These are phyloP conservation scores for Phrynocephalus guinanensis DNA, from an alignment of 2,797 vertebrate genomes.

Conservation along the genomic window DNA sequence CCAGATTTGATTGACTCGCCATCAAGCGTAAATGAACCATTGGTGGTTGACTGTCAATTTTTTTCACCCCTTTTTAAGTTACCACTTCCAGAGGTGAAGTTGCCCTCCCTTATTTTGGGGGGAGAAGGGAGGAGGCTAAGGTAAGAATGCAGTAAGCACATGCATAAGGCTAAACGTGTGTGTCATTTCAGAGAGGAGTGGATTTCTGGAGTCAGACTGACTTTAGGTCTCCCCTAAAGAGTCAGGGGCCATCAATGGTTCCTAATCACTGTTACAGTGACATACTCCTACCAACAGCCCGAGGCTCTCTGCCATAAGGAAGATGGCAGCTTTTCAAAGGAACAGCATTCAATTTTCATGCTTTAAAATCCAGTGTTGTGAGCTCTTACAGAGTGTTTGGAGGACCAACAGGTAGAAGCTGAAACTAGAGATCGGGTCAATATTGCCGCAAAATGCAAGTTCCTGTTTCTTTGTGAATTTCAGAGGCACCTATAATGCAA, in stretches of 20 bases:
- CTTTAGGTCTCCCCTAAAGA: not conserved
- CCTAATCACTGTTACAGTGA: not conserved
- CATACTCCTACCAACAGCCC: not conserved
- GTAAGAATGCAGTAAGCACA: constrained; percentile 9
- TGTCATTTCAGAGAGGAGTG: not conserved
- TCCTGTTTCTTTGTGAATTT: not conserved
- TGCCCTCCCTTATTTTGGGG: not conserved
- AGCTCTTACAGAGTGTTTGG: not conserved
- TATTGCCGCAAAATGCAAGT: not conserved
- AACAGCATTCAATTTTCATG: not conserved
- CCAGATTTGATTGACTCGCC: constrained; percentile 74
- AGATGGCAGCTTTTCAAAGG: not conserved
- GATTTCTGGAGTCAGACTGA: not conserved
- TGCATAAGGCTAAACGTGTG: not conserved
- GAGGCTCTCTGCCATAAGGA: not conserved
- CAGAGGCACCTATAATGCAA: not conserved
- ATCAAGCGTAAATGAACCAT: constrained; percentile 75
- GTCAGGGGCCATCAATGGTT: no score
- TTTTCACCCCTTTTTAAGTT: constrained; percentile 73
- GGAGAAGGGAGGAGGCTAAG: not conserved
- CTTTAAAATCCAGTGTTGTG: not conserved
- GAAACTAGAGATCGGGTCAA: not conserved
- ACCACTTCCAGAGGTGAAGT: constrained; percentile 64
- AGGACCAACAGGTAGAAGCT: not conserved
- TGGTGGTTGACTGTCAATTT: constrained; percentile 72